Base-by-base conservation (phyloP, 2,888 invertebrate genomes). In the Parnassius orleans region DNA sequence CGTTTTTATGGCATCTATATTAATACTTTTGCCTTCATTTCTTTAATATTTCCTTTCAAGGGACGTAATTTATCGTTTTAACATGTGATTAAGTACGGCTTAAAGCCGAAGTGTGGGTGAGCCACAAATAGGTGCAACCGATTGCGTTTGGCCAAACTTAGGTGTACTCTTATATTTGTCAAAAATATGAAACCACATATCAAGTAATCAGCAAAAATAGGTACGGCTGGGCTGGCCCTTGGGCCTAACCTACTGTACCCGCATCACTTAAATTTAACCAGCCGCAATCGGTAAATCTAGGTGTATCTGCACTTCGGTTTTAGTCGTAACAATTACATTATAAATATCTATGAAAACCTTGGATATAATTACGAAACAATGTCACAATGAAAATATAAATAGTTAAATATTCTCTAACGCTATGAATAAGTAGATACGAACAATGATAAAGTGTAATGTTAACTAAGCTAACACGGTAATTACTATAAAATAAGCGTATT, bases 401-500 rank as follows among this genome's bases (percentile, higher is more conserved):
- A 60, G 59, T 66, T 47, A 56, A 53, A 60, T 44, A 60, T 56
- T 61, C 14, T 51, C 51, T 50, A 59, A 59, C 42, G 52, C 55
- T 59, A 63, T 24, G 58, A 59, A 58, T 62, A 86, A 81, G 82
- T 86, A 83, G 85, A 86, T 83, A 85, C 80, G 84, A 87, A 86
- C 83, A 84, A 79, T 68, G 53, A 81, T 63, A 58, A 55, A 77
- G 79, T 81, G 77, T 73, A 78, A 78, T 81, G 80, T 83, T 83
- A 84, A 77, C 84, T 80, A 86, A 80, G 79, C 85, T 85, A 87
- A 87, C 83, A 85, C 80, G 84, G 86, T 85, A 84, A 79, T 81
- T 79, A 80, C 81, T 88, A 86, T 86, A 89, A 89, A 90, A 90
- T 91, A 91, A 91, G 90, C 90, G 90, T 91, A 90, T 88, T 83